Conservation (phyloP, 1,140 invertebrate genomes). For the Apis mellifera region Amel_HAv3.1 CM009932.2:11371501-11372000, state of each 20-base stretch:
- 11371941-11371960: not conserved
- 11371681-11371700: not conserved
- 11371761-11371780: not conserved
- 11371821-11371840: not conserved
- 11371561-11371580: conserved; percentile 35
- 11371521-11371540: conserved; percentile 4
- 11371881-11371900: not conserved
- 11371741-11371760: no score
- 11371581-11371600: conserved; percentile 48
- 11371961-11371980: conserved; percentile 15
- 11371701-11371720: not conserved
- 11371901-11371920: not conserved
- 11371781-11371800: not conserved
- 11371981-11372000: conserved; percentile 58
- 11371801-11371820: not conserved
- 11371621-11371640: not conserved
- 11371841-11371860: conserved; percentile 30
- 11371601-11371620: conserved; percentile 30
- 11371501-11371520: conserved; percentile 1
- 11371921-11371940: not conserved
- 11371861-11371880: conserved; percentile 23
- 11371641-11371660: not conserved
- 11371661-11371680: not conserved
- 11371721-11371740: no score
- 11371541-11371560: not conserved